Percentiles rank a stretch among this genome's conserved stretches.
Conservation (phyloP, 2,888 invertebrate genomes). For the Torymus tubicola region DNA sequence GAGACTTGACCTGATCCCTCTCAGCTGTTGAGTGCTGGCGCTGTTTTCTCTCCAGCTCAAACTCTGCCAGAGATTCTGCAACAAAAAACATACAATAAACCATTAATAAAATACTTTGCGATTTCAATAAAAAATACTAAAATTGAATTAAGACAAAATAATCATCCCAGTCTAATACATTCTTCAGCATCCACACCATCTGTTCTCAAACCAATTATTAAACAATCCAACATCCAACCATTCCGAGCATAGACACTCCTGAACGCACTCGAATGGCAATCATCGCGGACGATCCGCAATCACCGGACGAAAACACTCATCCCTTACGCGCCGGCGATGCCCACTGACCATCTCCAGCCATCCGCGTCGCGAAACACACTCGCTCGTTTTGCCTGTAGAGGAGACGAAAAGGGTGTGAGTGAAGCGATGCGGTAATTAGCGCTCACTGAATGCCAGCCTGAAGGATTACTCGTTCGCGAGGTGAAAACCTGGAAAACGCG, state of each 20-base stretch:
- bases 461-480: conserved; percentile 62
- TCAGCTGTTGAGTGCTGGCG: conserved; percentile 87
- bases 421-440: conserved; percentile 74
- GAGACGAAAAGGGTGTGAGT: conserved; percentile 58
- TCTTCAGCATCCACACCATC: no score
- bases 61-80: conserved; percentile 90
- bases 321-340: no score
- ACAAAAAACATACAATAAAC: conserved; percentile 73
- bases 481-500: conserved; percentile 76
- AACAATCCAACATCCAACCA: no score
- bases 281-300: neutral
- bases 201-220: no score
- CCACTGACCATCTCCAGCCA: no score
- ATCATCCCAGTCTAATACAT: no score
- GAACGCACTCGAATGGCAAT: neutral
- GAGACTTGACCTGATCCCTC: conserved; percentile 88
- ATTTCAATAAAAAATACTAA: conserved; percentile 14
- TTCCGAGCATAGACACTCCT: neutral
- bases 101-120: conserved; percentile 27
- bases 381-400: no score
- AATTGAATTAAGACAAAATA: no score
- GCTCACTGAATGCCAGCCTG: conserved; percentile 74
- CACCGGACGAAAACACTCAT: neutral
- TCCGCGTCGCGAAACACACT: no score
- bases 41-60: conserved; percentile 91